Base-by-base conservation (phyloP, 2,113 vertebrate species). In the Myotis yumanensis region DNA sequence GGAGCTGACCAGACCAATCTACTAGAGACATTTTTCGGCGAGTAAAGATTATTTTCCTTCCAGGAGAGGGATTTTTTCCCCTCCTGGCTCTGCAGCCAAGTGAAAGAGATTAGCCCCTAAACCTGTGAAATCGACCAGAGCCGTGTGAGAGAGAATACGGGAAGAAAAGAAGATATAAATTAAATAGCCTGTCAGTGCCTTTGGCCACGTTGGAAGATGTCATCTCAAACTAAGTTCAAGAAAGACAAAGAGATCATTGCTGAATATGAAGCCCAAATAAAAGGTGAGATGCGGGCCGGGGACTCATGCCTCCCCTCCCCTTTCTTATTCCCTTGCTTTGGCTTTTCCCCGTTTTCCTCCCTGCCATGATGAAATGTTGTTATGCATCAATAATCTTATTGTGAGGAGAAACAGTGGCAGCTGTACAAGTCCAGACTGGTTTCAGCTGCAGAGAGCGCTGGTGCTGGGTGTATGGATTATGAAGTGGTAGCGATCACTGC, bases 161-260 rank as follows among this genome's bases (percentile, higher is more conserved):
- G 54, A 62, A 92, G 69, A 89, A 89, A 96, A 77, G 81, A 48
- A 93, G 84, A 87, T 69, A 83, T 73, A 93, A 88, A 88, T 86
- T 90, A 82, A 54, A 46, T 95, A 95, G 95, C 95, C 91, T 98
- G 96, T 96, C 97, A 96, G 97, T 95, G 95, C 94, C 95, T 97
- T 75, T 35, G 83, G 97, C 96, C 90, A 97, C 93, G 71, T 97
- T 90, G 97, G 98, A 98, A 97, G 97, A 99, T 99, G 99, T 99
- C 99, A 98, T 99, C 99, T 97, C 99, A 99, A 97, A 98, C 98
- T 95, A 99, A 98, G 98, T 99, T 99, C 98, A 99, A 99, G 99
- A 99, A 99, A 98, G 99, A 99, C 99, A 99, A 99, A 99, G 99
- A 99, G 98, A 99, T 99, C 98, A 99, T 99, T 86, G 98, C 98